Evolutionary conservation across 2,888 invertebrate species (phyloP), one percentile per base, ranked within the genome.

Genomic region (Junonia oenone): DNA sequence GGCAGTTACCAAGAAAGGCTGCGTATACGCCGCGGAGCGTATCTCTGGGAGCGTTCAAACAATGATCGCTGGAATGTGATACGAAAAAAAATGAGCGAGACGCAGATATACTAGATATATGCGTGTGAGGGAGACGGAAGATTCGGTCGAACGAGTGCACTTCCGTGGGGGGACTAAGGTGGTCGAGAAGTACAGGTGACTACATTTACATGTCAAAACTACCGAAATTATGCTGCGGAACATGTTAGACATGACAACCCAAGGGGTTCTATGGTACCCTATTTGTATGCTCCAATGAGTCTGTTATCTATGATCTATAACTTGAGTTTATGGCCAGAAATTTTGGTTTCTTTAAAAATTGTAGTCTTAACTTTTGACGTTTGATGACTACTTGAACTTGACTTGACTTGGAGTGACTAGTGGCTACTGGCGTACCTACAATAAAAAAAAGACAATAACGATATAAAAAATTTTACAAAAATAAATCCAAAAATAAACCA

Each of bases 51-150:
- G 78, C 77, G 57, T 58, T 65, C 76, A 68, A 78, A 82, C 84
- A 84, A 83, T 82, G 78, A 73, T 63, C 74, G 67, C 74, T 69
- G 88, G 88, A 88, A 88, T 88, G 85, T 72, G 75, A 78, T 75
- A 78, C 73, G 50, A 71, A 78, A 83, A 81, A 68, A 65, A 17
- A 54, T 49, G 76, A 62, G 69, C 52, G 72, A 75, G 69, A 55
- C 76, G 73, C 71, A 69, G 47, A 53, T 37, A n/a, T 15, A 45
- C 6, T n/a, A n/a, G 72, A 69, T 45, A 53, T 37, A n/a, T 15
- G 38, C 6, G 37, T 27, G 50, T 48, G 55, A 48, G 48, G 52
- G 63, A 58, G 56, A 53, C 2, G 17, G 4, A 27, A 31, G 51
- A 31, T 40, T 9, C 38, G 6, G 43, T 63, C 63, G 62, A 54